Evolutionary conservation across 37 sponge, comb jelly and placozoan genomes (phyloP), one percentile per base, ranked within the genome.

Genomic region (Crambe crambe): DNA sequence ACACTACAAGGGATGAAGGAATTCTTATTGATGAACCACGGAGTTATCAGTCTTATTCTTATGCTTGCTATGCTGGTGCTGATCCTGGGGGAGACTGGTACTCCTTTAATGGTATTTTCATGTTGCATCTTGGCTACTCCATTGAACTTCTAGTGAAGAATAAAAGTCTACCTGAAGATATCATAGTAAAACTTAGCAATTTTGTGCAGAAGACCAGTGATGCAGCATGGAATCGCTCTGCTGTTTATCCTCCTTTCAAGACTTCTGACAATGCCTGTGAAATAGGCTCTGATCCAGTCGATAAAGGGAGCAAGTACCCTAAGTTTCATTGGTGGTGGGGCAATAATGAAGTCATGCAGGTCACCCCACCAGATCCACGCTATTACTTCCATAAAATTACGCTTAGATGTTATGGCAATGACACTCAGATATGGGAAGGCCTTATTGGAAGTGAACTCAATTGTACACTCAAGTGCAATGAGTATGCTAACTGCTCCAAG

Each of bases 301-400:
- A 47, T 18, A 9, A 66, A 2, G 56, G 10, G 18, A 9, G 10
- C 9, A 70, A n/a, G 3, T 70, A 77, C 37, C 85, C 85, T 35
- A 84, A 84, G 60, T 84, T 84, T 32, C 78, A 84, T 57, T 81
- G 82, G 82, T 84, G 85, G 85, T 84, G 85, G 85, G 23, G 39
- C 17, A 38, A 17, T 6, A 65, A 84, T 37, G 69, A 18, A 15
- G 26, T 17, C 21, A n/a, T 42, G 37, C 81, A 80, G 62, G 70
- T 34, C 5, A 77, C 66, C 2, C 85, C 85, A 25, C 85, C 85
- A 39, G 85, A 84, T 68, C 76, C 85, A 25, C 56, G 73, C 23
- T 31, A 39, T 21, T 84, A 29, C 37, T 76, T 84, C 31, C 69
- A 58, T 63, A 40, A 66, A n/a, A 9, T 44, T 34, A 34, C 37